Evolutionary conservation across 2,888 invertebrate species (phyloP).

Genomic region (Dysmachus trigonus): DNA sequence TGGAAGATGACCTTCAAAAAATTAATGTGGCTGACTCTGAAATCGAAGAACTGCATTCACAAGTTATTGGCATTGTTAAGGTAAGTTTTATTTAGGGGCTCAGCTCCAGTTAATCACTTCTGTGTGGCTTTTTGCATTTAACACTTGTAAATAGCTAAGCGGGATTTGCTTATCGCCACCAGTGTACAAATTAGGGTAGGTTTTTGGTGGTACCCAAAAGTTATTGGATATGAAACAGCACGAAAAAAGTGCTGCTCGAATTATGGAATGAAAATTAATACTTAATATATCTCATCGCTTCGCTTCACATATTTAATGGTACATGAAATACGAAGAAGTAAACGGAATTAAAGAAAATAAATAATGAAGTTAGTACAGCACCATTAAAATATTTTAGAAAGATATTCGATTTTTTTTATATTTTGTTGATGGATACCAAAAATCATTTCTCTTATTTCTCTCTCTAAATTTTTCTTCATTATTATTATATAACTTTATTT

Average conservation of each 20-base stretch:
- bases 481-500: too few species aligned
- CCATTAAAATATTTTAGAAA: too few species aligned
- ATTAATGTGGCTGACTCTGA: conserved; percentile 62
- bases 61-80: conserved; percentile 63
- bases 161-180: background rate
- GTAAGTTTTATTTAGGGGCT: conserved; percentile 55
- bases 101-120: background rate
- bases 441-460: too few species aligned
- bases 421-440: too few species aligned
- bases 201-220: background rate
- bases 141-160: conserved; percentile 20
- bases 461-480: too few species aligned
- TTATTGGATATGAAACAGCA: background rate
- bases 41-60: conserved; percentile 61
- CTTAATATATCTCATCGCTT: too few species aligned
- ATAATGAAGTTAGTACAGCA: too few species aligned
- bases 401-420: too few species aligned
- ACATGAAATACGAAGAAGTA: too few species aligned
- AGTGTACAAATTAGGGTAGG: background rate
- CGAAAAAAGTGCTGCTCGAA: background rate
- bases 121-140: conserved; percentile 18
- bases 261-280: background rate
- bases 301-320: too few species aligned
- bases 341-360: too few species aligned
- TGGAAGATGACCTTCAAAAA: conserved; percentile 63